phyloP scores from a whole-genome alignment of 2,113 vertebrate genomes.

The Oreochromis tanganicae region DNA sequence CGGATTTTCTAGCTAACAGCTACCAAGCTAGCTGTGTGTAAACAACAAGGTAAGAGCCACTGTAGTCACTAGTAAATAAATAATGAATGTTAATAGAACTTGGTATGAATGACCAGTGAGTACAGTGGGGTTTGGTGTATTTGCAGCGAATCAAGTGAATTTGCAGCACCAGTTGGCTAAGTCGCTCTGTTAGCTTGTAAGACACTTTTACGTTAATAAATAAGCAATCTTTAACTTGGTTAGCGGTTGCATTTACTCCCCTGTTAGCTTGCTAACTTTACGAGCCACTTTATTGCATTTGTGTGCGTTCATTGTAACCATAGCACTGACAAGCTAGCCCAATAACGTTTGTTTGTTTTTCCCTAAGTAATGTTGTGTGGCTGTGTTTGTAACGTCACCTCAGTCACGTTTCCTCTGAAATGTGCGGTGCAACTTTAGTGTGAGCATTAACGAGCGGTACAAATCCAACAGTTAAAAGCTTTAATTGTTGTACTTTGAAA shows the following conservation, averaged over 20 bases:
- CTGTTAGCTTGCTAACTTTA: not conserved
- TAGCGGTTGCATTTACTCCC: not conserved
- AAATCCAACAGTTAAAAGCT: not conserved
- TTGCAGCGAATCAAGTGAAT: not conserved
- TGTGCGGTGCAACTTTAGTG: not conserved
- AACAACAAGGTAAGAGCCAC: conserved; percentile 44
- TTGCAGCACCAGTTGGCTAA: not conserved
- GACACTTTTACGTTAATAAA: not conserved
- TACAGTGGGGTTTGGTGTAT: not conserved
- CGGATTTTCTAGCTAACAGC: conserved; percentile 47
- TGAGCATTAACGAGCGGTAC: not conserved
- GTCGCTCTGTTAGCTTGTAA: not conserved
- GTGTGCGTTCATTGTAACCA: not conserved
- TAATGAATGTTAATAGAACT: not conserved
- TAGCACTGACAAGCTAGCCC: not conserved
- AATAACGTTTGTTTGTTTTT: not conserved
- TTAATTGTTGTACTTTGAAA: not conserved
- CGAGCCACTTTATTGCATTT: not conserved
- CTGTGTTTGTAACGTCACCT: not conserved
- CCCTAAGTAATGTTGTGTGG: not conserved
- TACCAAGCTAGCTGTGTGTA: conserved; percentile 38
- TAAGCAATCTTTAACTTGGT: not conserved
- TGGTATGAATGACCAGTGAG: not conserved
- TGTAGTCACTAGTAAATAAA: not conserved
- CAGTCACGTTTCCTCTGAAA: not conserved